Evolutionary conservation across 2,113 vertebrate genomes (phyloP), one percentile per base, ranked within the genome.

Genomic region (Carlito syrichta): DNA sequence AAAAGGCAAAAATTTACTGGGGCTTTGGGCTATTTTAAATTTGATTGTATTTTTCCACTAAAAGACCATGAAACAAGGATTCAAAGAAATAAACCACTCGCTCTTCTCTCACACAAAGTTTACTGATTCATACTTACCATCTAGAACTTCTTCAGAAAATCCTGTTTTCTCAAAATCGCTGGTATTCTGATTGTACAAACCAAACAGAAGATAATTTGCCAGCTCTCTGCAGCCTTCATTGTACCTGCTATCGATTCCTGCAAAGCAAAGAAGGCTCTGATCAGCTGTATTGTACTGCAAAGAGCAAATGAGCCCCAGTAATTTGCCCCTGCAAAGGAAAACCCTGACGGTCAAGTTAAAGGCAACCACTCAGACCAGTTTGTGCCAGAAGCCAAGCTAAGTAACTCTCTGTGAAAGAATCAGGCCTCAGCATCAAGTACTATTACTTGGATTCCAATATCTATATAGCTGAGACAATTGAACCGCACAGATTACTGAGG

Each of bases 211-310:
- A 71, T 99, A 99, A 97, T 99, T 99, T 2, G 99, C 99, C 97
- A 99, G 98, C 95, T 99, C 99, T 89, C 98, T 98, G 98, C 99
- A 99, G 13, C 99, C 99, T 93, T 99, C 99, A 62, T 99, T 99
- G 97, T 99, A 99, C 54, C 99, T 98, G 97, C 99, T 99, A 97
- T 99, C 99, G 69, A 99, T 99, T 73, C 99, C 99, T 99, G 97
- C 73, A 98, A 98, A 94, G 89, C 23, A 85, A 98, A 97, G 52
- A 58, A 69, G 25, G 69, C 40, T 76, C 52, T 95, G 38, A 83
- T 93, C 56, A 95, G 81, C 56, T 69, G 12, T 30, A 77, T 20
- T 71, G 5, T 54, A 63, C 63, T 17, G 32, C 10, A 25, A 60
- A 8, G 19, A 43, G n/a, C 25, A 87, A 63, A 82, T 56, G 52